Conservation (phyloP, 2,888 invertebrate genomes). For the Amblyjoppa proteus region DNA sequence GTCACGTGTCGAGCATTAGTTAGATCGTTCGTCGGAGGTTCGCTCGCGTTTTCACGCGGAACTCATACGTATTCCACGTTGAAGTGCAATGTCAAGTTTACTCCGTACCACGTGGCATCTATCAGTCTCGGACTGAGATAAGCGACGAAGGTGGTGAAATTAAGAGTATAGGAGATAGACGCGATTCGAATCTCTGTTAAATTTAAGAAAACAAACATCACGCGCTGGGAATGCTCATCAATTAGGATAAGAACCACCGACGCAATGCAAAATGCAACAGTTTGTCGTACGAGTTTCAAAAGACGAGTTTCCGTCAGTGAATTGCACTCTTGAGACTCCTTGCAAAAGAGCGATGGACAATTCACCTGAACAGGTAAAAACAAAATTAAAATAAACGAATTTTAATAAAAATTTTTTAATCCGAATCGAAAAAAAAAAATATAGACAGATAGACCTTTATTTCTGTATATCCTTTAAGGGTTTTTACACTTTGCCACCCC, state of each 20-base stretch:
- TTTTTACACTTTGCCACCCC: too few species aligned
- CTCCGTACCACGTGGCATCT: background rate
- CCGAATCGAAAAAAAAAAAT: background rate
- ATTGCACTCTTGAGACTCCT: background rate
- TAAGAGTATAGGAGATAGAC: background rate
- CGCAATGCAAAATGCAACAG: conserved; percentile 13
- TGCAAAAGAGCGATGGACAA: background rate
- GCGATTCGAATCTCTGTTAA: conserved; percentile 3
- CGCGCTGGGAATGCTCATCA: background rate
- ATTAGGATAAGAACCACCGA: conserved; percentile 21
- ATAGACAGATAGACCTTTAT: too few species aligned
- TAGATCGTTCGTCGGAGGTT: background rate
- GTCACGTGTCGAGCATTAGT: background rate
- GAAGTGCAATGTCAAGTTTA: conserved; percentile 18
- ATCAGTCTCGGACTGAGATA: conserved; percentile 11
- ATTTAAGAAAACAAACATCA: conserved; percentile 19
- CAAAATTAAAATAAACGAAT: background rate
- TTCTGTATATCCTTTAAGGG: too few species aligned
- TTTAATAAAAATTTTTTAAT: background rate
- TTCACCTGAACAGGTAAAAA: conserved; percentile 18
- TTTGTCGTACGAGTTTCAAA: conserved; percentile 10
- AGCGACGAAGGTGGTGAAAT: background rate
- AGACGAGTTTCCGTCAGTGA: conserved; percentile 16
- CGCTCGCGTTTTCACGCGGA: background rate
- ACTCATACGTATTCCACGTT: conserved; percentile 8